These are phyloP conservation scores for Helicoverpa assulta DNA, from an alignment of 2,888 invertebrate genomes.

Conservation along the genomic window DNA sequence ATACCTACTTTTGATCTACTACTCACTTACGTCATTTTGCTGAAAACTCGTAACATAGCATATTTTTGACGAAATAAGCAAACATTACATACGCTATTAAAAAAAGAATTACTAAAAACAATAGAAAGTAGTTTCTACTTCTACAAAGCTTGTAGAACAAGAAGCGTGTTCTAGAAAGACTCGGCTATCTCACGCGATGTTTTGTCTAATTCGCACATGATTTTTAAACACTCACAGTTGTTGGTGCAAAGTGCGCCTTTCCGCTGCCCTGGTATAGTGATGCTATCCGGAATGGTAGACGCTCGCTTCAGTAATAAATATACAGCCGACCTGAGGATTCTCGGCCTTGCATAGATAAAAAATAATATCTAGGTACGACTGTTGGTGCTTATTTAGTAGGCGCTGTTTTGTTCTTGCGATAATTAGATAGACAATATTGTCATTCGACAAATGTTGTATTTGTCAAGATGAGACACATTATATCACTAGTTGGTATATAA, in stretches of 20 bases:
- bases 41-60: too few species aligned
- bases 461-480: too few species aligned
- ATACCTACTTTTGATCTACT: too few species aligned
- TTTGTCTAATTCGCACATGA: slow-evolving; percentile 53
- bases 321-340: slow-evolving; percentile 40
- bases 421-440: too few species aligned
- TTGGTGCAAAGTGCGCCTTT: slow-evolving; percentile 58
- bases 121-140: too few species aligned
- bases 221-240: slow-evolving; percentile 36
- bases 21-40: too few species aligned
- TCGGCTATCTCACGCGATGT: slow-evolving; percentile 33
- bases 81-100: too few species aligned
- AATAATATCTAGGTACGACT: slow-evolving; percentile 39
- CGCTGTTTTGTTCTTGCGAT: too few species aligned
- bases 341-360: slow-evolving; percentile 58
- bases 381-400: slow-evolving; percentile 20
- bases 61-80: too few species aligned
- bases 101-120: too few species aligned
- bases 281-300: slow-evolving; percentile 55
- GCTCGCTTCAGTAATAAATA: slow-evolving; percentile 57
- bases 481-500: too few species aligned
- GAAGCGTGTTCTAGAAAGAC: slow-evolving; percentile 10
- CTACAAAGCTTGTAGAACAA: slow-evolving; percentile 8
- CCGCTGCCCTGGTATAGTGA: slow-evolving; percentile 47
- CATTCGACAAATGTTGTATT: too few species aligned